Percentiles rank a stretch among this genome's conserved stretches.
Evolutionary conservation across 2,888 invertebrate species (phyloP).

Genomic region (Agrilus biguttatus): DNA sequence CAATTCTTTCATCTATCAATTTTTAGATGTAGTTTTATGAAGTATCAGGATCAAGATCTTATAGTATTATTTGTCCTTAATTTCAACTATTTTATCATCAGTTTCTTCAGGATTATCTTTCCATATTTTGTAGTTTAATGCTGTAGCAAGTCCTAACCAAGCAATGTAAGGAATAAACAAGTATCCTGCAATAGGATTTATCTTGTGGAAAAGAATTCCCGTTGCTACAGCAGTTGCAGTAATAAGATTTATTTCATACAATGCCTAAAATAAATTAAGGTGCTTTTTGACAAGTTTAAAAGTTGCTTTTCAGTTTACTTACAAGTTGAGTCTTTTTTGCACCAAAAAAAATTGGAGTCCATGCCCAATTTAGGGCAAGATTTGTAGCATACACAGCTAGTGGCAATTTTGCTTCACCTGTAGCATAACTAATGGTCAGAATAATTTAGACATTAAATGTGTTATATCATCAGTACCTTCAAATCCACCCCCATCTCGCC

Average conservation of each 20-base stretch:
- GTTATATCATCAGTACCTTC: slow-evolving; percentile 30
- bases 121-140: slow-evolving; percentile 52
- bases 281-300: slow-evolving; percentile 2
- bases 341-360: slow-evolving; percentile 77
- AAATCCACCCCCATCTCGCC: slow-evolving; percentile 63
- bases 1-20: too few species aligned
- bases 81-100: slow-evolving; percentile 12
- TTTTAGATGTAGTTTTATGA: too few species aligned
- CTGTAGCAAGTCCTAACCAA: slow-evolving; percentile 57
- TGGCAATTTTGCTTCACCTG: slow-evolving; percentile 47
- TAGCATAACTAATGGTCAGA: slow-evolving; percentile 12
- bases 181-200: slow-evolving; percentile 50
- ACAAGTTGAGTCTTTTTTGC: slow-evolving; percentile 57
- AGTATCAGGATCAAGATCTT: background rate
- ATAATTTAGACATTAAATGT: slow-evolving; percentile 2
- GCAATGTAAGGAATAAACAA: slow-evolving; percentile 61
- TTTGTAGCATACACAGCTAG: slow-evolving; percentile 60
- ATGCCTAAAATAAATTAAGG: slow-evolving; percentile 36
- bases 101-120: slow-evolving; percentile 37
- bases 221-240: slow-evolving; percentile 44
- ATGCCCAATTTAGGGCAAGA: slow-evolving; percentile 67
- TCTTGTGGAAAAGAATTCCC: slow-evolving; percentile 41
- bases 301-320: slow-evolving; percentile 15
- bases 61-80: slow-evolving; percentile 12
- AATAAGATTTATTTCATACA: slow-evolving; percentile 43